Percentiles rank a stretch among this genome's conserved stretches.
phyloP scores from a whole-genome alignment of 2,113 vertebrate species.

The Procavia capensis region DNA sequence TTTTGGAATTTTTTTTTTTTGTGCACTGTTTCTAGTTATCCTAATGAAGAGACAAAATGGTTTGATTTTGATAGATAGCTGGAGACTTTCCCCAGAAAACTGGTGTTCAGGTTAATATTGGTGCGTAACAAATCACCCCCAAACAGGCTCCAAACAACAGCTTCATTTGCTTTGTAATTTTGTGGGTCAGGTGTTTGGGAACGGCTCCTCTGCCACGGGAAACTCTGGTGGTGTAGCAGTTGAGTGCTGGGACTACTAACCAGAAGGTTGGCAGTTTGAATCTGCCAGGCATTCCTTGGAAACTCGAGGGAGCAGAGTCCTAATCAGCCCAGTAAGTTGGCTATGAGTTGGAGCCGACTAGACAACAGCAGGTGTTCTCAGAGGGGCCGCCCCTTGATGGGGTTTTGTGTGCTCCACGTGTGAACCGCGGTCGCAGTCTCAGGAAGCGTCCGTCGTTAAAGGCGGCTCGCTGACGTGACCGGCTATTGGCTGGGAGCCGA shows the following conservation, averaged over 20 bases:
- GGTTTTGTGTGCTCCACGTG: not conserved
- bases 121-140: not conserved
- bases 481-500: not conserved
- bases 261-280: no score
- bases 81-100: not conserved
- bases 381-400: not conserved
- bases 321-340: no score
- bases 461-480: not conserved
- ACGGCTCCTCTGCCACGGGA: not conserved
- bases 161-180: not conserved
- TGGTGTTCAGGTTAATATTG: not conserved
- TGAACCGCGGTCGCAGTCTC: not conserved
- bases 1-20: not conserved
- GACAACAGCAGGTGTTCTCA: no score
- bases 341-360: no score
- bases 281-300: no score
- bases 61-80: not conserved
- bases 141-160: not conserved
- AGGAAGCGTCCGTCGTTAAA: not conserved
- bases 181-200: not conserved
- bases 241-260: no score
- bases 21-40: not conserved
- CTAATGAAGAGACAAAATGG: not conserved
- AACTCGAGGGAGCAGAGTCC: no score
- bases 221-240: no score